These are phyloP conservation scores for Sitophilus oryzae DNA, from an alignment of 1,140 invertebrate genomes.

Conservation along the genomic window DNA sequence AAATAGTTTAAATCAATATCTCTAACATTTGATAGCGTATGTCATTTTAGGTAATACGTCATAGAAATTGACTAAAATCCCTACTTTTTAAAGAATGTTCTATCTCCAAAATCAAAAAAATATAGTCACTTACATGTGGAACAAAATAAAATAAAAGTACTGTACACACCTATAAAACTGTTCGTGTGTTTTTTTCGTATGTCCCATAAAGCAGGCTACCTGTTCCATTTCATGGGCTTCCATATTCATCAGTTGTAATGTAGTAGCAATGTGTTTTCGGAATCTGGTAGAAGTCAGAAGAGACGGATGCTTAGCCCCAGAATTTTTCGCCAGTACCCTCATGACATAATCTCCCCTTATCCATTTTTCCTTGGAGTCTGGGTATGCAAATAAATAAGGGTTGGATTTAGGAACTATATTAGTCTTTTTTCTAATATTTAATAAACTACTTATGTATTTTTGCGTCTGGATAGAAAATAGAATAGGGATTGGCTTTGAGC, in stretches of 20 bases:
- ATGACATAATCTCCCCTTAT: slow-evolving; percentile 9
- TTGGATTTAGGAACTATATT: slow-evolving; percentile 22
- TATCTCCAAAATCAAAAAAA: no score
- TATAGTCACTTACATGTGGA: no score
- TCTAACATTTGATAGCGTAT: no score
- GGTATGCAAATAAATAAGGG: slow-evolving; percentile 25
- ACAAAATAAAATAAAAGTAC: no score
- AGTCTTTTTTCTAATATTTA: slow-evolving; percentile 5
- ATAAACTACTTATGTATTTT: slow-evolving; percentile 1
- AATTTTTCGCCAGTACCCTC: slow-evolving; percentile 18
- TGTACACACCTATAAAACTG: slow-evolving; percentile 27
- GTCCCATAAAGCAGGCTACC: slow-evolving; percentile 25
- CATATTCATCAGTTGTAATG: slow-evolving; percentile 19
- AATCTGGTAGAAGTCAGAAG: slow-evolving; percentile 17
- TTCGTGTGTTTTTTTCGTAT: no score
- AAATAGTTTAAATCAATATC: no score
- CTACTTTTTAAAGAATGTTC: no score
- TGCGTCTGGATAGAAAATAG: slow-evolving; percentile 15
- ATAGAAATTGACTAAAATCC: no score
- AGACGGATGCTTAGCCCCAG: slow-evolving; percentile 15
- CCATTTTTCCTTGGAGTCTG: slow-evolving; percentile 16
- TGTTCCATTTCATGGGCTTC: slow-evolving; percentile 22
- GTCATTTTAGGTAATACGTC: no score
- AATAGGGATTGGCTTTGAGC: slow-evolving; percentile 18
- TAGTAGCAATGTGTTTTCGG: slow-evolving; percentile 26